Evolutionary conservation across 1,140 invertebrate genomes (phyloP), one percentile per base, ranked within the genome.

Genomic region (Cotesia glomerata): DNA sequence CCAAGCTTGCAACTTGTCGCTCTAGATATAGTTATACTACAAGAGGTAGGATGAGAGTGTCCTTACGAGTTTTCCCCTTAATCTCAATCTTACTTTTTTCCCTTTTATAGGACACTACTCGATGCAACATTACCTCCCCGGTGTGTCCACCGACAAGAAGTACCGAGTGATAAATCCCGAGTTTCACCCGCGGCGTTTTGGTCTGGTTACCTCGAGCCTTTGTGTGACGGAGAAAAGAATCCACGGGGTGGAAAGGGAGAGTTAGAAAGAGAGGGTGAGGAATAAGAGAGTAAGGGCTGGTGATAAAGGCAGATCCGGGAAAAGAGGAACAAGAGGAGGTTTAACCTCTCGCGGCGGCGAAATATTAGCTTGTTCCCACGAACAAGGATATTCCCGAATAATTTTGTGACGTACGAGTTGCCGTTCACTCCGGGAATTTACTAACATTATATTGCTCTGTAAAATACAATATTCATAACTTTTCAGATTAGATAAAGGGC

Each of bases 161-260:
- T 80, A 76, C 64, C 75, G 69, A 76, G 78, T 77, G 77, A 86
- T 85, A 84, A 84, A 85, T 85, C 77, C 77, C 75, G 73, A 79
- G 51, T 70, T 72, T 79, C 74, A 75, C 78, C 80, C 71, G 77
- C 74, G 74, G 77, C 82, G 80, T 81, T 84, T 83, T 82, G 78
- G 76, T 83, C 80, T 75, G 75, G 77, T 82, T 81, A 65, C 77
- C 69, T 54, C 75, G 59, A 58, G 64, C 26, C 39, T 49, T 34
- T 64, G 39, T 11, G 59, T 18, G 58, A 18, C 5, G 13, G 59
- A 66, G 18, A 4, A 18, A 14, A 61, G 35, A 16, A 52, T 7
- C 14, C 14, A 56, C 14, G 52, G 56, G 26, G 49, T 34, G 3
- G 52, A 16, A 68, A 72, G 14, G 56, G 66, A 56, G 5, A 54